phyloP scores from a whole-genome alignment of 1,140 invertebrate genomes.

The Aricia agestis region DNA sequence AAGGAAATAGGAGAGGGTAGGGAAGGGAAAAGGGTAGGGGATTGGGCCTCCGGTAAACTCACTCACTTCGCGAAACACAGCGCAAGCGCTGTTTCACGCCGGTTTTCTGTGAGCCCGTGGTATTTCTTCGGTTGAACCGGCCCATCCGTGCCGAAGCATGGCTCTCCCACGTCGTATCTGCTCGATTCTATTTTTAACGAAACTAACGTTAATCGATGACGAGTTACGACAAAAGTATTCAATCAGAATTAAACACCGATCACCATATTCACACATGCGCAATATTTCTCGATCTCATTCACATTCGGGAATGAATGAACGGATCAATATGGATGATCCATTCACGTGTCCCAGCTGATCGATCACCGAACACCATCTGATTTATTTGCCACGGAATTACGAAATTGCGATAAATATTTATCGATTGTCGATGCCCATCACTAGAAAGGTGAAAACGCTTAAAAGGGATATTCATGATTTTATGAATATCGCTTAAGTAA shows the following conservation, averaged over 20 bases:
- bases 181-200: not conserved
- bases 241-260: not conserved
- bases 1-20: no score
- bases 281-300: not conserved
- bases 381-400: constrained; percentile 29
- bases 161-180: no score
- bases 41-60: no score
- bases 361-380: constrained; percentile 28
- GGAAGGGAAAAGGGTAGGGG: no score
- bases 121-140: no score
- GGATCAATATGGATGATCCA: constrained; percentile 61
- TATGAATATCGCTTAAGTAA: not conserved
- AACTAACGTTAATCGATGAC: not conserved
- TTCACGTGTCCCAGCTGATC: constrained; percentile 38
- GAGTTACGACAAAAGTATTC: not conserved
- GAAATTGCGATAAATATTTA: constrained; percentile 22
- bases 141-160: no score
- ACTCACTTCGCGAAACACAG: no score
- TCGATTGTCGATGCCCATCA: not conserved
- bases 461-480: not conserved
- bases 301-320: constrained; percentile 9
- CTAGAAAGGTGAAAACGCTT: not conserved
- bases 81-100: no score
- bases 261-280: not conserved
- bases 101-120: no score